Conservation (phyloP, 2,113 vertebrate genomes). For the Dromiciops gliroides region DNA sequence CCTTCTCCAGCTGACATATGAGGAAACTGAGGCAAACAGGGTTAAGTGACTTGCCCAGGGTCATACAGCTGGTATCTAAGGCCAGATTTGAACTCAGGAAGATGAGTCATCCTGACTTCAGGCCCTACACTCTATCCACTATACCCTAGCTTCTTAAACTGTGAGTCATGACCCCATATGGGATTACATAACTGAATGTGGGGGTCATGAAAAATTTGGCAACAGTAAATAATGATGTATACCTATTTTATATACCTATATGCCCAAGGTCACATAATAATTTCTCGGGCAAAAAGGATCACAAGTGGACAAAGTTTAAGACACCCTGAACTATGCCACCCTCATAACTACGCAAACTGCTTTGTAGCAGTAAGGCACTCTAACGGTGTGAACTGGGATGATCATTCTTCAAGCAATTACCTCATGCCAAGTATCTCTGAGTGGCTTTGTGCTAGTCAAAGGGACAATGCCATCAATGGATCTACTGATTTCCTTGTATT, state of each 20-base stretch:
- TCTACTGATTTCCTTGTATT: background rate
- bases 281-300: too few relatives aligned
- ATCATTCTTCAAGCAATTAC: background rate
- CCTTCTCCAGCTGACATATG: background rate
- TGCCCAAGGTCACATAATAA: too few relatives aligned
- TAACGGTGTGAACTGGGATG: background rate
- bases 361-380: background rate
- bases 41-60: background rate
- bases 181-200: too few relatives aligned
- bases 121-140: background rate
- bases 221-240: too few relatives aligned
- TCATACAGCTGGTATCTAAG: background rate
- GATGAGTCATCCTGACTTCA: background rate
- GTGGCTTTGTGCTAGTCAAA: background rate
- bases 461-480: constrained; percentile 24
- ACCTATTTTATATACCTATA: too few relatives aligned
- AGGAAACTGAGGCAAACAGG: background rate
- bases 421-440: background rate
- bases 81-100: background rate
- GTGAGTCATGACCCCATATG: too few relatives aligned
- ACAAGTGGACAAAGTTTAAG: too few relatives aligned
- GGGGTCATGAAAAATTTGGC: too few relatives aligned
- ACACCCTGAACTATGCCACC: too few relatives aligned
- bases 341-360: background rate
- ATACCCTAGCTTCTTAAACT: too few relatives aligned